A percentile compares a stretch with the other conserved stretches of the same genome.
Evolutionary conservation across 2,797 vertebrate species (phyloP).

Genomic region (Malurus splendens): DNA sequence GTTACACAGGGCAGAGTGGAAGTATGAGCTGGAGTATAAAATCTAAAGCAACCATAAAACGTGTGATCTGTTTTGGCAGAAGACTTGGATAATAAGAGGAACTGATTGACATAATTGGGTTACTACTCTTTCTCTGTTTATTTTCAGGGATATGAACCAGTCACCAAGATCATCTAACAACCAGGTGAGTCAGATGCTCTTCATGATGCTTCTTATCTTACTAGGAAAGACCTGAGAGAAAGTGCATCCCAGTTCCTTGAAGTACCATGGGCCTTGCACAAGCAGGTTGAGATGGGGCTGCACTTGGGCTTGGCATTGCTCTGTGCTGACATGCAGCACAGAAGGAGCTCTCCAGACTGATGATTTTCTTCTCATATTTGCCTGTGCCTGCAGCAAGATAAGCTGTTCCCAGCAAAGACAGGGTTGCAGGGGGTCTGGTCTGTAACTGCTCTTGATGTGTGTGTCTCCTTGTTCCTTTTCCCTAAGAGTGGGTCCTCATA

Average conservation of each 20-base stretch:
- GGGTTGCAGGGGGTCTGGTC: neutral
- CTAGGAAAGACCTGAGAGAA: neutral
- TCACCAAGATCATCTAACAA: constrained; percentile 77
- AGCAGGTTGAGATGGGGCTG: neutral
- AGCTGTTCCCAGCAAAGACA: neutral
- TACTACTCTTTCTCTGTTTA: neutral
- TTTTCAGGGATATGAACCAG: constrained; percentile 80
- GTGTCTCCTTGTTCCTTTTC: neutral
- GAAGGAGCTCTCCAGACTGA: neutral
- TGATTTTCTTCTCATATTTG: neutral
- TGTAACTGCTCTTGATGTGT: neutral
- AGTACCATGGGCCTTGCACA: rapidly evolving
- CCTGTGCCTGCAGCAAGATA: neutral
- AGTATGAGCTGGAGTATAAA: neutral
- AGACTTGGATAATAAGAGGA: neutral
- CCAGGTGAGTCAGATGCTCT: constrained; percentile 73
- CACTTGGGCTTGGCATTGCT: neutral
- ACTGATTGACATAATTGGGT: neutral
- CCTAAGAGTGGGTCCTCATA: neutral
- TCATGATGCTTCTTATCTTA: neutral
- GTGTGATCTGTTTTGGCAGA: neutral
- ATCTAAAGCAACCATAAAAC: neutral
- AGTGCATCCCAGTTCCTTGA: neutral
- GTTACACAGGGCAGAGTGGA: neutral
- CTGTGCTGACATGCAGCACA: neutral